Conservation (phyloP, 2,888 invertebrate genomes). For the Odontocolon sp. region DNA sequence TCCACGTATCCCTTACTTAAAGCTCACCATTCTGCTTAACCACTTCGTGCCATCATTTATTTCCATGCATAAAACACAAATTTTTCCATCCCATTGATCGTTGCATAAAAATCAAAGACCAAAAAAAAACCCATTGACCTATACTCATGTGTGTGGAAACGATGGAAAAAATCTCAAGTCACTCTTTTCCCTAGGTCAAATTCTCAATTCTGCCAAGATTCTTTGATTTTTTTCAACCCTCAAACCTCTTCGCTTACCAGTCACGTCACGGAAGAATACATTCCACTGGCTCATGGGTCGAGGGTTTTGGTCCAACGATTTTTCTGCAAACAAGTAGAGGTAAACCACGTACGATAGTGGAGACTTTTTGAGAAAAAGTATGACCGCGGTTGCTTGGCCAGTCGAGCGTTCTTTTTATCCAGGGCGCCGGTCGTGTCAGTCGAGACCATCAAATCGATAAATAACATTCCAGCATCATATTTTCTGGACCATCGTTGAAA, state of each 20-base stretch:
- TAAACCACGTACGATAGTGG: not conserved
- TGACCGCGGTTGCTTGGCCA: slow-evolving; percentile 19
- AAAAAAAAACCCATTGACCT: not conserved
- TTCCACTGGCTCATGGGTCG: slow-evolving; percentile 7
- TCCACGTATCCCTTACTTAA: too few relatives aligned
- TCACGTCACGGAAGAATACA: slow-evolving; percentile 38
- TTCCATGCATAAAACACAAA: too few relatives aligned
- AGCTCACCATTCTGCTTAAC: too few relatives aligned
- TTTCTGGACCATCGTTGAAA: slow-evolving; percentile 10
- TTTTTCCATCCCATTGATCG: too few relatives aligned
- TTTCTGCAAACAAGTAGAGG: slow-evolving; percentile 37
- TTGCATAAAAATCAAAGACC: not conserved
- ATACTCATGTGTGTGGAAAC: not conserved
- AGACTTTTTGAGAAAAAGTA: not conserved
- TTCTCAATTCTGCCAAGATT: slow-evolving; percentile 22
- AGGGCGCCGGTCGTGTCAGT: slow-evolving; percentile 49
- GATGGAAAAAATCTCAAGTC: slow-evolving; percentile 13
- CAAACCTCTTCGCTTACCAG: slow-evolving; percentile 7
- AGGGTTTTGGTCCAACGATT: slow-evolving; percentile 29
- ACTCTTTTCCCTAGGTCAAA: slow-evolving; percentile 20
- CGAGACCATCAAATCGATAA: slow-evolving; percentile 71
- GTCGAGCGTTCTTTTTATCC: not conserved
- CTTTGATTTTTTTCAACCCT: slow-evolving; percentile 19
- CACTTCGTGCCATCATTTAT: too few relatives aligned
- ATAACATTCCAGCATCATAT: slow-evolving; percentile 67